These are phyloP conservation scores for Poicephalus gulielmi DNA, from an alignment of 2,113 vertebrate species.

Conservation along the genomic window DNA sequence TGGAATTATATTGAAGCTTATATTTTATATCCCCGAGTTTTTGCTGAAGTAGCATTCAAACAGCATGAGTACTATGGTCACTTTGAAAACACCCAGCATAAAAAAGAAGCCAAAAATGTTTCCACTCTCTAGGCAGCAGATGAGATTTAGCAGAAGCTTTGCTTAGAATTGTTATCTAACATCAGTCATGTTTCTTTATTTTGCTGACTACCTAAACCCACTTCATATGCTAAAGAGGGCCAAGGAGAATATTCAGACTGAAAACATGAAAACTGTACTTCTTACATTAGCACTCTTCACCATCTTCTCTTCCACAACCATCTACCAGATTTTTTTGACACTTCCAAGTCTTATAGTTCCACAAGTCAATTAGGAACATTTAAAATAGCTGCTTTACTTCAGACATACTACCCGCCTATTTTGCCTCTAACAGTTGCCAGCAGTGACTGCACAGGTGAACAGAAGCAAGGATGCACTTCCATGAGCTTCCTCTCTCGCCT, in stretches of 20 bases:
- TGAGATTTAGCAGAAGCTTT: neutral
- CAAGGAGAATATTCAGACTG: neutral
- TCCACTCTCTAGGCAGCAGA: neutral
- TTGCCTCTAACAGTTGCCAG: neutral
- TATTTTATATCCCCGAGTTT: neutral
- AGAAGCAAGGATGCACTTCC: neutral
- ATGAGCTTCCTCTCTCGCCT: neutral
- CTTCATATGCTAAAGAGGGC: neutral
- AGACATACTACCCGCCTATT: neutral
- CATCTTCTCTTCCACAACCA: neutral
- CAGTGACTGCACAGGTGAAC: neutral
- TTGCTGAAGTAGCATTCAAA: neutral
- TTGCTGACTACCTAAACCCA: neutral
- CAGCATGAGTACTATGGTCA: neutral
- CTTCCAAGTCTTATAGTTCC: neutral
- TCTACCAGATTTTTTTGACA: rapidly evolving
- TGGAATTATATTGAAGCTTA: neutral
- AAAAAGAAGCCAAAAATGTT: neutral
- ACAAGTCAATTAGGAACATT: neutral
- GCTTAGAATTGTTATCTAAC: neutral
- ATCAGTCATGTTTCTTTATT: neutral
- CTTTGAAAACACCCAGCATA: neutral
- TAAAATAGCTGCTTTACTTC: neutral
- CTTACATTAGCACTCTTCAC: neutral
- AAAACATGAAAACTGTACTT: neutral